Base-by-base conservation (phyloP, 2,113 vertebrate species). In the Alethe castanea region DNA sequence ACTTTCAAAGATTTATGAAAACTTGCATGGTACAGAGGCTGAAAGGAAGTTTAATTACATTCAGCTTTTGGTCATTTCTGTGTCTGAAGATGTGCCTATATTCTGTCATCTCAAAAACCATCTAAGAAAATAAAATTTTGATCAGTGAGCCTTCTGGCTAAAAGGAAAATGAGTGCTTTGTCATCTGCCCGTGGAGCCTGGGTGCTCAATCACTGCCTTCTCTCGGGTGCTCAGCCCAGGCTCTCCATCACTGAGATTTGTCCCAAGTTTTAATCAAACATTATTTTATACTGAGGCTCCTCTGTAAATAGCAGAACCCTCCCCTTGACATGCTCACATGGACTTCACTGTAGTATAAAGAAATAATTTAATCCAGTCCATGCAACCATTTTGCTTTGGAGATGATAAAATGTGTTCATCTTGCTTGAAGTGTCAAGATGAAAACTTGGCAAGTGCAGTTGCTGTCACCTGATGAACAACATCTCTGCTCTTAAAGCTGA, bases 261-360 rank as follows among this genome's bases (percentile, higher is more conserved):
- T 97, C 96, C 96, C 76, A 73, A 95, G 88, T 90, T 97, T 97
- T 97, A 97, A 98, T 98, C 97, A 97, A 98, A 97, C 94, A 53
- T 97, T 97, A 97, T 97, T 98, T 95, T 97, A 95, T 92, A 91
- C 82, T 31, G 54, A 90, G 93, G 91, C 88, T 96, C 91, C 90
- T 95, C 84, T 73, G 93, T 97, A 98, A 97, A 97, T 97, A 94
- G 97, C 95, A 89, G 89, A 96, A 91, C 87, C 92, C 77, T 95
- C 87, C 81, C 95, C 88, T 94, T 97, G 96, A 94, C 83, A 23
- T 93, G 67, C 85, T 96, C 95, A 78, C 80, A 70, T 10, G 15
- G 91, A 82, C 73, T 94, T 94, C 73, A 94, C 90, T 96, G 91
- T 83, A 26, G 77, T 70, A 45, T 79, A 86, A 97, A 95, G 89